Percentiles rank a stretch among this genome's conserved stretches.
Evolutionary conservation across 2,888 invertebrate species (phyloP).

Genomic region (Athetis lepigone): DNA sequence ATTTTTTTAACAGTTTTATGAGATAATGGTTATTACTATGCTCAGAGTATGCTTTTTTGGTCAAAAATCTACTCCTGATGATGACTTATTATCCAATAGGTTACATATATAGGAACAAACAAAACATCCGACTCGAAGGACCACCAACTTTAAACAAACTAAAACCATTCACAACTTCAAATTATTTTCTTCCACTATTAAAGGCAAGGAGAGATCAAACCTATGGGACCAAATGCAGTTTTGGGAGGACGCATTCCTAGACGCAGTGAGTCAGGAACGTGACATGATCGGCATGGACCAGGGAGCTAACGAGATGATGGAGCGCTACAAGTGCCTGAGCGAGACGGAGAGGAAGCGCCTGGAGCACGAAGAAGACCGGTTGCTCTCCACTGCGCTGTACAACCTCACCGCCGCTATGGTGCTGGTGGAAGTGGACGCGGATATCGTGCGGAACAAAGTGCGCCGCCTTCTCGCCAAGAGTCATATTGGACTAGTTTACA

Average conservation of each 20-base stretch:
- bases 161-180: neutral
- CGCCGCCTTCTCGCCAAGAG: constrained; percentile 98
- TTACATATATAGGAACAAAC: too few species aligned
- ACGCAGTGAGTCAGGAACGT: constrained; percentile 99
- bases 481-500: constrained; percentile 99
- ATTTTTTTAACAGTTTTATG: too few species aligned
- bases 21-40: too few species aligned
- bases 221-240: constrained; percentile 99
- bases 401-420: constrained; percentile 99
- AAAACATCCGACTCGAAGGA: neutral
- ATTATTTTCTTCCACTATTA: constrained; percentile 14
- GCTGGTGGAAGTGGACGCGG: constrained; percentile 96
- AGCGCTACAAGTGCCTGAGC: constrained; percentile 97
- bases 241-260: constrained; percentile 99
- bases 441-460: constrained; percentile 95
- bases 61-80: too few species aligned
- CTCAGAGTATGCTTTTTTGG: too few species aligned
- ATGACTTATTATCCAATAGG: too few species aligned
- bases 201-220: constrained; percentile 94
- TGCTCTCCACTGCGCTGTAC: constrained; percentile 98
- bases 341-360: constrained; percentile 98
- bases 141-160: too few species aligned
- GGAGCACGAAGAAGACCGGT: constrained; percentile 99
- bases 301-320: constrained; percentile 99
- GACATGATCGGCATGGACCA: constrained; percentile 99